Conservation (phyloP, 2,113 vertebrate genomes). For the Platichthys stellatus region DNA sequence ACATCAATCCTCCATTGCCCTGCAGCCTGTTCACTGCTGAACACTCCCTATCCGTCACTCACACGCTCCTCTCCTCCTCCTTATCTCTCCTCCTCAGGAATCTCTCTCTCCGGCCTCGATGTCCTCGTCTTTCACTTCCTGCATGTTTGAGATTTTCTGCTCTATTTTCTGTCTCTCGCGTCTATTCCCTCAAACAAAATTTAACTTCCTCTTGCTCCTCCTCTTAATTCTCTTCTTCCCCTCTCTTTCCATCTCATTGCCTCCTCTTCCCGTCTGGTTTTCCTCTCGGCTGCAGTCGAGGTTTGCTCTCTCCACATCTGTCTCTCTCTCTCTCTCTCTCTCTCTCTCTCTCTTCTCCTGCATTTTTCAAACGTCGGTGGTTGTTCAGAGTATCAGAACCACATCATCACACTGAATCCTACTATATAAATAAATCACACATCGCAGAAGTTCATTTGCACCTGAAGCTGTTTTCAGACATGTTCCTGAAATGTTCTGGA, state of each 20-base stretch:
- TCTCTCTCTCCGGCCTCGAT: background rate
- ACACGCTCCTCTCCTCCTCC: background rate
- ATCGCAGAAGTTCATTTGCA: no score
- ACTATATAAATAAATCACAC: no score
- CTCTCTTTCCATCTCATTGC: conserved; percentile 17
- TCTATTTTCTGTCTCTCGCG: conserved; percentile 41
- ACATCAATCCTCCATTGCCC: background rate
- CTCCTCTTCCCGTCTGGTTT: background rate
- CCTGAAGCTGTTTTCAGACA: no score
- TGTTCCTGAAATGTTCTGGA: no score
- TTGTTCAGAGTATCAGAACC: no score
- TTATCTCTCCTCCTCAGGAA: conserved; percentile 17
- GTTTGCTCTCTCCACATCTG: no score
- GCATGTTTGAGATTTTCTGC: conserved; percentile 26
- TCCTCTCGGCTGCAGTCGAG: no score
- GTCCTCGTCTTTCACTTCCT: background rate
- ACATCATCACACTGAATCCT: no score
- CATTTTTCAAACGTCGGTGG: no score
- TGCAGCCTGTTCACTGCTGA: no score
- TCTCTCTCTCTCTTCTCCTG: conserved; percentile 20
- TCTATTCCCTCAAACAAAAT: background rate
- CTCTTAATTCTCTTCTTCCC: conserved; percentile 17
- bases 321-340: conserved; percentile 21
- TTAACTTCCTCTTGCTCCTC: conserved; percentile 11
- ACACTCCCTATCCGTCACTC: background rate